Percentiles rank a stretch among this genome's conserved stretches.
Evolutionary conservation across 2,888 invertebrate genomes (phyloP).

Genomic region (Cinara cedri): DNA sequence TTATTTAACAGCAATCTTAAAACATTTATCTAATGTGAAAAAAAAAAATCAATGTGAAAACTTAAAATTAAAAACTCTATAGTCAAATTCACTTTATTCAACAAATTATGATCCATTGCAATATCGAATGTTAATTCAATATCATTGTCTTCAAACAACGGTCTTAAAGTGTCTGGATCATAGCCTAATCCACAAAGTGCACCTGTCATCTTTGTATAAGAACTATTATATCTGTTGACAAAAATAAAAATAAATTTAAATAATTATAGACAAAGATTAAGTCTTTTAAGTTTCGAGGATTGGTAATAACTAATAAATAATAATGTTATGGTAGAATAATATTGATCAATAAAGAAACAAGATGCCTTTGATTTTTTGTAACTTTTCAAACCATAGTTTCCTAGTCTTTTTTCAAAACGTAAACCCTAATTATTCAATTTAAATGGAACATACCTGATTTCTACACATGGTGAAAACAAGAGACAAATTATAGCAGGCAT

Average conservation of each 20-base stretch:
- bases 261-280: no score
- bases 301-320: no score
- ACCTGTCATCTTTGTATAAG: slow-evolving; percentile 72
- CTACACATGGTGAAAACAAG: slow-evolving; percentile 82
- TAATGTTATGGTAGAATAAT: no score
- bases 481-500: slow-evolving; percentile 78
- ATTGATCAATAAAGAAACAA: no score
- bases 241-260: neutral
- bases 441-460: slow-evolving; percentile 67
- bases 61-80: neutral
- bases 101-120: slow-evolving; percentile 65
- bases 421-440: neutral
- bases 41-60: neutral
- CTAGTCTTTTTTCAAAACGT: no score
- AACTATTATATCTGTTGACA: slow-evolving; percentile 28
- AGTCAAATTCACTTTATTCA: slow-evolving; percentile 29
- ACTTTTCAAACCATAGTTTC: no score
- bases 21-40: slow-evolving; percentile 30
- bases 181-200: slow-evolving; percentile 86
- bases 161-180: slow-evolving; percentile 65
- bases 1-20: slow-evolving; percentile 48
- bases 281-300: no score
- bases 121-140: slow-evolving; percentile 80
- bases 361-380: no score
- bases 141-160: slow-evolving; percentile 84